A percentile compares a stretch with the other conserved stretches of the same genome.
These are phyloP conservation scores for Tympanuchus pallidicinctus DNA, from an alignment of 2,113 vertebrate species.

Conservation along the genomic window DNA sequence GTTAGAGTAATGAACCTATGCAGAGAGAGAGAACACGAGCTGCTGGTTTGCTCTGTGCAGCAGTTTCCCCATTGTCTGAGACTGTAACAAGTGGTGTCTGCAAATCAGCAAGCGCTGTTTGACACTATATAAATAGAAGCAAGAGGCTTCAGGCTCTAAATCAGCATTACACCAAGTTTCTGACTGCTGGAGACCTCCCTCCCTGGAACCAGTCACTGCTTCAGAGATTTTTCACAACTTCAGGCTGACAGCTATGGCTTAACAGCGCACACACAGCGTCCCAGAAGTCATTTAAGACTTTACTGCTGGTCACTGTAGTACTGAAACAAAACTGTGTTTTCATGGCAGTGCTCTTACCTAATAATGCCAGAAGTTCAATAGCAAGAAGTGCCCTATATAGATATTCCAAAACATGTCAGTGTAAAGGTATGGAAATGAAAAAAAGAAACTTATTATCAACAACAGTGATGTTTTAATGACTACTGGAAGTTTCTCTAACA, in stretches of 20 bases:
- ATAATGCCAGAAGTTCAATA: not conserved
- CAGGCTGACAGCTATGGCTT: not conserved
- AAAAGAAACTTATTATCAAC: not conserved
- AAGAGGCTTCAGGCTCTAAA: not conserved
- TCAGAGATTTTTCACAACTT: not conserved
- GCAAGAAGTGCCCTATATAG: not conserved
- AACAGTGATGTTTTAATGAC: constrained; percentile 6
- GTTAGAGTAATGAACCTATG: not conserved
- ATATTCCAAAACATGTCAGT: not conserved
- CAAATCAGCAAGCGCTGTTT: not conserved
- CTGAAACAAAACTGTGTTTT: not conserved
- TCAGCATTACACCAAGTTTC: not conserved
- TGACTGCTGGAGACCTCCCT: not conserved
- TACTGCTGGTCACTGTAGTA: not conserved
- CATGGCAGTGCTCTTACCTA: not conserved
- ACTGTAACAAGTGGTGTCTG: not conserved
- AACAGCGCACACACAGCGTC: not conserved
- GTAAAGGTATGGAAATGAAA: not conserved
- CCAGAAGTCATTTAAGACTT: not conserved
- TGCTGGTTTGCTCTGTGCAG: not conserved
- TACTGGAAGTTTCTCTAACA: not conserved
- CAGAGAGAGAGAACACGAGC: constrained; percentile 14
- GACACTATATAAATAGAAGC: not conserved
- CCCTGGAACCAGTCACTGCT: not conserved
- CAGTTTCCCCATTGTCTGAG: not conserved